These are phyloP conservation scores for Danio tinwini DNA, from an alignment of 2,797 vertebrate genomes.

Conservation along the genomic window DNA sequence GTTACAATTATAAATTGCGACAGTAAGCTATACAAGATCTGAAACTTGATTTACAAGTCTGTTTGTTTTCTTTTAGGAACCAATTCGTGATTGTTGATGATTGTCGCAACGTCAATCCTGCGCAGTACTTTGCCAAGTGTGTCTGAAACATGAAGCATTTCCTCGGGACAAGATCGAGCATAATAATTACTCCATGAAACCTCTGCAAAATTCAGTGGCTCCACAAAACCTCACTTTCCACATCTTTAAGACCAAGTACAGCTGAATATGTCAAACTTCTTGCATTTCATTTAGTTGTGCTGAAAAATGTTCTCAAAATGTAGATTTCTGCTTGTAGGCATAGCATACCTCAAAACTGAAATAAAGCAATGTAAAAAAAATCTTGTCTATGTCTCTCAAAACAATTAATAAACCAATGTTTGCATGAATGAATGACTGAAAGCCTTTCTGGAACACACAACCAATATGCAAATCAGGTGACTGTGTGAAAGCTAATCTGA, in stretches of 20 bases:
- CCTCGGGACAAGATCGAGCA: no score
- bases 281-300: neutral
- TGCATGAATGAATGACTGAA: neutral
- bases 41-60: neutral
- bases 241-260: no score
- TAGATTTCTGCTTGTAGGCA: neutral
- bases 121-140: constrained; percentile 23
- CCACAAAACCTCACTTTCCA: no score
- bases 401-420: neutral
- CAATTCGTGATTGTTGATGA: neutral
- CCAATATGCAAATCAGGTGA: neutral
- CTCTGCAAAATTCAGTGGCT: no score
- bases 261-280: no score
- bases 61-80: constrained; percentile 13
- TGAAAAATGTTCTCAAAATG: constrained; percentile 7
- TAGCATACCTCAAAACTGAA: neutral
- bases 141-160: neutral
- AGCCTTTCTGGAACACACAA: neutral
- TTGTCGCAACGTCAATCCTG: neutral
- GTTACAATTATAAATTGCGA: neutral
- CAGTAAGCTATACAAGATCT: neutral
- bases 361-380: neutral
- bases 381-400: neutral
- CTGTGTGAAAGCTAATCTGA: no score
- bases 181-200: no score